Percentiles rank a stretch among this genome's conserved stretches.
phyloP scores from a whole-genome alignment of 2,797 vertebrate species.

The Mallotus villosus region DNA sequence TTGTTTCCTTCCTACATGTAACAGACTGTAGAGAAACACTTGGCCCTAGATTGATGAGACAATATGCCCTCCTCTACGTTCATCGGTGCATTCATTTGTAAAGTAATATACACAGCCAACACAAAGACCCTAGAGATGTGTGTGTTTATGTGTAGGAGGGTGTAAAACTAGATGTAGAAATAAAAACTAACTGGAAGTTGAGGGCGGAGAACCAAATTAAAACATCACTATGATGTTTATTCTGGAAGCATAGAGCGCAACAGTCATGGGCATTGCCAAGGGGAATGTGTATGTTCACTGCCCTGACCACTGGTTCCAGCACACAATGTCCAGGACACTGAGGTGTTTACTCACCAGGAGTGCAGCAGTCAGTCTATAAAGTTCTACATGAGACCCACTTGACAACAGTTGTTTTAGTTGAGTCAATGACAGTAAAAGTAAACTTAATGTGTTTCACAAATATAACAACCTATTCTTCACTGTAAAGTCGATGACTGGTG shows the following conservation, averaged over 20 bases:
- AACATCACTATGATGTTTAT: conserved; percentile 58
- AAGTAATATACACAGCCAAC: conserved; percentile 2
- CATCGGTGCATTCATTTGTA: background rate
- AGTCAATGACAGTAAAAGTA: too few species aligned
- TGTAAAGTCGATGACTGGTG: too few species aligned
- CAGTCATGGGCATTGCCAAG: conserved; percentile 38
- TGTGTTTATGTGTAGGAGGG: background rate
- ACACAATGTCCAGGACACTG: conserved; percentile 12
- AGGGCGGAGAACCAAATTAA: conserved; percentile 26
- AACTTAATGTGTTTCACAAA: too few species aligned
- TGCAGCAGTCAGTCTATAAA: background rate
- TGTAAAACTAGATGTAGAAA: background rate
- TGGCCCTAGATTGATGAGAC: background rate
- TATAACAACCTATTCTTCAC: too few species aligned
- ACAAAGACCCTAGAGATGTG: background rate
- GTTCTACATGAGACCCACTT: too few species aligned
- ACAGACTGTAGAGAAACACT: background rate
- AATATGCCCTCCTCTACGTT: background rate
- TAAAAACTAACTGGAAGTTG: background rate
- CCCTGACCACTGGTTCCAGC: conserved; percentile 10
- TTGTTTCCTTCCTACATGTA: background rate
- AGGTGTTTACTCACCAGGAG: background rate
- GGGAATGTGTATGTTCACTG: conserved; percentile 41
- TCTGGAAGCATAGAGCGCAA: conserved; percentile 46
- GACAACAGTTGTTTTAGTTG: too few species aligned